phyloP scores from a whole-genome alignment of 2,797 vertebrate species.

The Dicrostonyx torquatus region DNA sequence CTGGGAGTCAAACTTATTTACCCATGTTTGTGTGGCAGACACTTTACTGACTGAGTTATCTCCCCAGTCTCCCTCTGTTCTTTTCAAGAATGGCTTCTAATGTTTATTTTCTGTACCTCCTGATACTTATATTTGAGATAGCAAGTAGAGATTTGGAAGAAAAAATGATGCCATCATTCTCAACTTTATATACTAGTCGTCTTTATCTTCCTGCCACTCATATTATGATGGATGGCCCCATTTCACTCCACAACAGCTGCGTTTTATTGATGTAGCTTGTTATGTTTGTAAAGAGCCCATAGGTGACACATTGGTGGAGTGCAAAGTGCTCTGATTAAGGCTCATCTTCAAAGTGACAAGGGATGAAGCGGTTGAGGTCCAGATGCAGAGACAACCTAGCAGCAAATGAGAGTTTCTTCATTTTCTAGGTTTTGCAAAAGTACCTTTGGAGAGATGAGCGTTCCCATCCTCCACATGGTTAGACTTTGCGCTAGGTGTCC shows the following conservation, averaged over 20 bases:
- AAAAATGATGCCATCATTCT: not conserved
- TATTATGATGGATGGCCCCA: constrained; percentile 38
- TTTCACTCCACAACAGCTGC: constrained; percentile 51
- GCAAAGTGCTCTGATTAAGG: constrained; percentile 69
- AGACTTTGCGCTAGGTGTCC: not conserved
- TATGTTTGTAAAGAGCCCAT: constrained; percentile 58
- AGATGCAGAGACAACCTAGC: constrained; percentile 22
- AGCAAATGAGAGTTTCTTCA: not conserved
- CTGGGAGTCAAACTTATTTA: not conserved
- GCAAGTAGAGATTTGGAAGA: constrained; percentile 34
- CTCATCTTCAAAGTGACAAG: constrained; percentile 51
- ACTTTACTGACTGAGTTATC: not conserved
- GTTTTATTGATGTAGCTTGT: constrained; percentile 67
- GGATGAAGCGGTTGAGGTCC: constrained; percentile 42
- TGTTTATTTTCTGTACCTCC: constrained; percentile 4
- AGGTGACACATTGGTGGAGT: constrained; percentile 57
- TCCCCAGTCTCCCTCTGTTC: not conserved
- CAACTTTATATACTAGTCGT: not conserved
- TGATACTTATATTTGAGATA: constrained; percentile 2
- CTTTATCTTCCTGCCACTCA: constrained; percentile 56
- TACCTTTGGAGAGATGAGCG: not conserved
- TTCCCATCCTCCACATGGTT: not conserved
- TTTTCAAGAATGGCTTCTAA: not conserved
- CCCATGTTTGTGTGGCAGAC: not conserved
- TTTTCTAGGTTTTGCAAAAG: constrained; percentile 23